A percentile compares a stretch with the other conserved stretches of the same genome.
These are phyloP conservation scores for Etheostoma spectabile DNA, from an alignment of 2,113 vertebrate genomes.

Conservation along the genomic window DNA sequence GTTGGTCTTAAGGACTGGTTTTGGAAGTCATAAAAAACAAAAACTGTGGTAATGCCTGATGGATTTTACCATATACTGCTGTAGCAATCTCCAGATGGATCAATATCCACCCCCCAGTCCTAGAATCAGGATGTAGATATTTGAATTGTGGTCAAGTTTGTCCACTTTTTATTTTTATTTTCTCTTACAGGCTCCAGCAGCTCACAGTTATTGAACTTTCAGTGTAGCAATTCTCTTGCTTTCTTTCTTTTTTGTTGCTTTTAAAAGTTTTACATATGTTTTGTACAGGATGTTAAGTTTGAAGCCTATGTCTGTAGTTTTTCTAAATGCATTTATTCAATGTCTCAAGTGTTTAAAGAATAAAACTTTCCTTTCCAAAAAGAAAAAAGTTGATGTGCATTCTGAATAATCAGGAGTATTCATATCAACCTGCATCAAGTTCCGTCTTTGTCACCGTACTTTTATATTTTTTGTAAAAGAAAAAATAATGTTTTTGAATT, in stretches of 20 bases:
- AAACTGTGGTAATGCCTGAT: slow-evolving; percentile 37
- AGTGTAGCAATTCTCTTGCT: slow-evolving; percentile 34
- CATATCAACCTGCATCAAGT: slow-evolving; percentile 62
- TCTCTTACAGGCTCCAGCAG: slow-evolving; percentile 47
- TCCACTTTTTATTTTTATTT: slow-evolving; percentile 26
- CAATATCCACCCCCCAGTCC: slow-evolving; percentile 49
- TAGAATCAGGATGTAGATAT: slow-evolving; percentile 77
- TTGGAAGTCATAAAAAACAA: slow-evolving; percentile 40
- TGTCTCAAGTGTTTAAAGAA: slow-evolving; percentile 71
- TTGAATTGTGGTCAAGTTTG: slow-evolving; percentile 63
- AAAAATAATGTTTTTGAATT: slow-evolving; percentile 68
- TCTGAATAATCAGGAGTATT: slow-evolving; percentile 57
- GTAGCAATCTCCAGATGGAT: slow-evolving; percentile 44
- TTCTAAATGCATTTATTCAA: slow-evolving; percentile 72
- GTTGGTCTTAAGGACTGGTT: slow-evolving; percentile 12
- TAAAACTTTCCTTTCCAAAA: slow-evolving; percentile 54
- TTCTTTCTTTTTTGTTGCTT: slow-evolving; percentile 42
- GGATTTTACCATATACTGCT: slow-evolving; percentile 55
- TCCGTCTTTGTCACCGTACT: slow-evolving; percentile 70
- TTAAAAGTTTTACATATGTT: slow-evolving; percentile 62
- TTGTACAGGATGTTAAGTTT: slow-evolving; percentile 80
- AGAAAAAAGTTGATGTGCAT: slow-evolving; percentile 60
- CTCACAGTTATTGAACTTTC: slow-evolving; percentile 61
- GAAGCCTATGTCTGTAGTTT: slow-evolving; percentile 72
- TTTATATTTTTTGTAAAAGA: slow-evolving; percentile 81